Conservation (phyloP, 1,140 invertebrate genomes). For the Periplaneta americana region DNA sequence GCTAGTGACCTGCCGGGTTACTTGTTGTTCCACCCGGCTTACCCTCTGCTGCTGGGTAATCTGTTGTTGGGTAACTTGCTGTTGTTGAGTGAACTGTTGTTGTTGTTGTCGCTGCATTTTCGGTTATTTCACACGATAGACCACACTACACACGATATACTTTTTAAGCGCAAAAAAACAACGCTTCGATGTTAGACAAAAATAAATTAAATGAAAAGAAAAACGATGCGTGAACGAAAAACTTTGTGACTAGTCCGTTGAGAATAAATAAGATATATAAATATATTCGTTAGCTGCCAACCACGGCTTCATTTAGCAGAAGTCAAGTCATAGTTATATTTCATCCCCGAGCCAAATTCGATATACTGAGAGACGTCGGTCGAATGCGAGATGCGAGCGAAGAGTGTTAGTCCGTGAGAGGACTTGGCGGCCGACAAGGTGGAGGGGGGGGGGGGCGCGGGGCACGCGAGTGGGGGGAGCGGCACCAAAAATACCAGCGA, state of each 20-base stretch:
- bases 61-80: slow-evolving; percentile 42
- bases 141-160: slow-evolving; percentile 25
- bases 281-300: slow-evolving; percentile 30
- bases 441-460: slow-evolving; percentile 25
- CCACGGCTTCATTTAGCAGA: slow-evolving; percentile 64
- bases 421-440: slow-evolving; percentile 28
- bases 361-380: slow-evolving; percentile 70
- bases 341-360: slow-evolving; percentile 63
- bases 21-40: slow-evolving; percentile 65
- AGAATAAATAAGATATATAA: slow-evolving; percentile 16
- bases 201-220: slow-evolving; percentile 2
- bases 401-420: slow-evolving; percentile 45
- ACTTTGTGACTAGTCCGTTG: slow-evolving; percentile 18
- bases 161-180: background rate
- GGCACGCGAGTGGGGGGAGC: slow-evolving; percentile 4
- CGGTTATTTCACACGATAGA: slow-evolving; percentile 23
- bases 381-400: slow-evolving; percentile 77
- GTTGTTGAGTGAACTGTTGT: slow-evolving; percentile 34
- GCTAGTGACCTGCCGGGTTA: slow-evolving; percentile 68
- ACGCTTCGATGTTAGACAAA: background rate
- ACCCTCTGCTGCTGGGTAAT: slow-evolving; percentile 57
- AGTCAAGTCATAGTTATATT: slow-evolving; percentile 70
- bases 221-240: no score
- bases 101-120: slow-evolving; percentile 35
- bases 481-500: slow-evolving; percentile 25